Conservation (phyloP, 2,113 vertebrate species). For the Psittacus erithacus region DNA sequence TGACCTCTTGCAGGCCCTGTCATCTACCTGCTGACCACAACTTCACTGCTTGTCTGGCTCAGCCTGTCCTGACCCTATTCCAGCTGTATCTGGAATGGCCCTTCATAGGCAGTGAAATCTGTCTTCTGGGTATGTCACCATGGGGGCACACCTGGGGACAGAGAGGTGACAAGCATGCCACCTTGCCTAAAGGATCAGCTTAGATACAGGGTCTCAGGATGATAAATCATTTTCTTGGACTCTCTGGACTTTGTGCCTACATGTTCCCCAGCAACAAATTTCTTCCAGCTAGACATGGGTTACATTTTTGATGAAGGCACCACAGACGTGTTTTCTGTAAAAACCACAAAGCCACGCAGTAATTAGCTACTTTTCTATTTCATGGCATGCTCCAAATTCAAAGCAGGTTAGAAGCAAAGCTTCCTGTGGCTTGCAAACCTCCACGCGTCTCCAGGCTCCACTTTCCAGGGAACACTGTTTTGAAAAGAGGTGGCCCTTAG, state of each 20-base stretch:
- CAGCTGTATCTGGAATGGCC: neutral
- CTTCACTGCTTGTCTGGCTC: rapidly evolving
- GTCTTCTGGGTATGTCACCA: neutral
- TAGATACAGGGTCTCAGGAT: neutral
- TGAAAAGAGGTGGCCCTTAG: neutral
- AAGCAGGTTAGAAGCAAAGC: neutral
- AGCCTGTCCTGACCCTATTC: neutral
- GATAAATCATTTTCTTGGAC: neutral
- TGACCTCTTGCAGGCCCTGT: rapidly evolving
- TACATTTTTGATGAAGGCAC: neutral
- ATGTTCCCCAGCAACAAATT: neutral
- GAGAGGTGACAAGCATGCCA: neutral
- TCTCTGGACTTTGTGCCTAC: neutral
- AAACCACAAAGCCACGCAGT: neutral
- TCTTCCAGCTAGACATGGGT: neutral
- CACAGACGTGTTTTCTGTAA: neutral
- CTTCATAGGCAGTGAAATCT: neutral
- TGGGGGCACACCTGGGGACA: neutral
- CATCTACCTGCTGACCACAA: neutral
- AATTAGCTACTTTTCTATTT: neutral
- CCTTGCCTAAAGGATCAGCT: neutral
- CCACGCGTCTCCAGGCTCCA: rapidly evolving
- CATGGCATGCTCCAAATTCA: neutral
- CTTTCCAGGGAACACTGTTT: neutral
- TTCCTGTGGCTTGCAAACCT: neutral